These are phyloP conservation scores for Melipona bicolor DNA, from an alignment of 2,888 invertebrate species.

Conservation along the genomic window DNA sequence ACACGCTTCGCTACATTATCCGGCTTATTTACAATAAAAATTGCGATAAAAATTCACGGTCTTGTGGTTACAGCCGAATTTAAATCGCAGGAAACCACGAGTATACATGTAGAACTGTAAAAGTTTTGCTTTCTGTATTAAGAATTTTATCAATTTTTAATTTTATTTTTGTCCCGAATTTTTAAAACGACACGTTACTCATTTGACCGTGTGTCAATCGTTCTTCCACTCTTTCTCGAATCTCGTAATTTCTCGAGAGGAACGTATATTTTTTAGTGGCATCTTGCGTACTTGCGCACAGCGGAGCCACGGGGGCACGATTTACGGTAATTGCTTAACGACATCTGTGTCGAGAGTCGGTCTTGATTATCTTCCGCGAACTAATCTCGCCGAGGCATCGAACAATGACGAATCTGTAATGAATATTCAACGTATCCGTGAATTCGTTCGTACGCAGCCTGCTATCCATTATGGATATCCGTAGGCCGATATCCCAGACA, in stretches of 20 bases:
- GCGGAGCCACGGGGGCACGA: not conserved
- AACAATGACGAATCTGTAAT: conserved; percentile 75
- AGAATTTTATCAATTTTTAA: not conserved
- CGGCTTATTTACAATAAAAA: not conserved
- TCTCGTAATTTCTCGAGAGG: not conserved
- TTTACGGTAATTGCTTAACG: conserved; percentile 51
- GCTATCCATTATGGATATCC: conserved; percentile 78
- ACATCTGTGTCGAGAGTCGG: conserved; percentile 53
- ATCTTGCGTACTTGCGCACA: not conserved
- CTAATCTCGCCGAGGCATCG: conserved; percentile 64
- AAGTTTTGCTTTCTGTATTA: not conserved
- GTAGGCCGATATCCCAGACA: conserved; percentile 46
- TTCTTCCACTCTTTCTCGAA: not conserved
- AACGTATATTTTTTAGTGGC: not conserved
- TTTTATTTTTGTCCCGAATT: not conserved
- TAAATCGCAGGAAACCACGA: not conserved
- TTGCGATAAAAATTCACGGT: not conserved
- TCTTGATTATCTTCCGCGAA: conserved; percentile 62
- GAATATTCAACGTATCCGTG: conserved; percentile 78
- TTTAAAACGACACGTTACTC: not conserved
- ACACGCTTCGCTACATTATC: not conserved
- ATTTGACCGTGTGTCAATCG: not conserved
- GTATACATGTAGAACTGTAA: not conserved
- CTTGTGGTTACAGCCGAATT: not conserved
- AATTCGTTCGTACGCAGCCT: conserved; percentile 73